Evolutionary conservation across 2,888 invertebrate species (phyloP), one percentile per base, ranked within the genome.

Genomic region (Plagodis dolabraria): DNA sequence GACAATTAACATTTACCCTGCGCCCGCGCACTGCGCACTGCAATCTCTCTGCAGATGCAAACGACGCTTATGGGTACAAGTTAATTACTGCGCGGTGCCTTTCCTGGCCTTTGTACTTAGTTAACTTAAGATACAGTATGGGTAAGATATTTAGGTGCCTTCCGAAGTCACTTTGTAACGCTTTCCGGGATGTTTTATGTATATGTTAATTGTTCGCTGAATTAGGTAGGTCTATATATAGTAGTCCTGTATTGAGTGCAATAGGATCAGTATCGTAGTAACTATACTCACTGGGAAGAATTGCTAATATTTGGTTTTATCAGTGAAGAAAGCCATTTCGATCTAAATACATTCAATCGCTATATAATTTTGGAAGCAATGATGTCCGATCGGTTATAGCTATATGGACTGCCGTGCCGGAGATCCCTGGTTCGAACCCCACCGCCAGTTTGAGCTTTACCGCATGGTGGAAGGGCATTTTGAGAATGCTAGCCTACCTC

Each of bases 1-100:
- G 57, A 70, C 72, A 72, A 72, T 72, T 70, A 72, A 70, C 69
- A 72, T 72, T 68, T 64, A 42, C 63, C 62, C 49, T 54, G 51
- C 55, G 52, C 55, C 52, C 52, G 56, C 50, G 51, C 54, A 22
- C 22, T 22, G 22, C 22, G 12, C n/a, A 11, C 36, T 42, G 59
- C 43, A 63, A 64, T 64, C 67, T 56, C 52, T 36, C 42, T 22
- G 38, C 51, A 61, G 54, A 60, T 55, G 53, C 57, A 22, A 51
- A 53, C 45, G 12, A 46, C 48, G 40, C 45, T 58, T 53, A 63
- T 45, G 57, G 60, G 44, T 47, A 60, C 64, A 36, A 53, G 53
- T 65, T 69, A 68, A 68, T 68, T 68, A 63, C 51, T 42, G 12
- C 44, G 67, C 67, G 69, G 69, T 55, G 65, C 69, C 69, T 67